A percentile compares a stretch with the other conserved stretches of the same genome.
These are phyloP conservation scores for Darevskia nairensis DNA, from an alignment of 2,797 vertebrate genomes.

Conservation along the genomic window DNA sequence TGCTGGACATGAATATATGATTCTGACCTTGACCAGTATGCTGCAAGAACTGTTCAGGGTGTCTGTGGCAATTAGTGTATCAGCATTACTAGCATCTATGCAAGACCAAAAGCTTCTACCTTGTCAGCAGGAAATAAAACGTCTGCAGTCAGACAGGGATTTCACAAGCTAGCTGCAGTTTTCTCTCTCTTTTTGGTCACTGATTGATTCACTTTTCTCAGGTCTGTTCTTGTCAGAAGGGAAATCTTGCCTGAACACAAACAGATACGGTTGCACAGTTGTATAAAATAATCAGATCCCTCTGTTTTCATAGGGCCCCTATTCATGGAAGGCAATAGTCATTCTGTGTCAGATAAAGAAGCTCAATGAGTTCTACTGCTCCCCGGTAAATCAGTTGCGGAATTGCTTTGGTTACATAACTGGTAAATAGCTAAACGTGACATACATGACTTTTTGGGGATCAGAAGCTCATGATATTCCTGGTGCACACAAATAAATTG, in stretches of 20 bases:
- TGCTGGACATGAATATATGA: neutral
- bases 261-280: neutral
- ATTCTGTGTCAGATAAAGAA: neutral
- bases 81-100: neutral
- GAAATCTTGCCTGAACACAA: slow-evolving; percentile 24
- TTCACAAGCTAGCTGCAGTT: neutral
- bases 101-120: neutral
- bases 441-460: neutral
- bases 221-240: slow-evolving; percentile 15
- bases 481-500: neutral
- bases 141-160: neutral
- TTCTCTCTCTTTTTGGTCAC: neutral
- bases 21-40: neutral
- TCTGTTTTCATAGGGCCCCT: neutral
- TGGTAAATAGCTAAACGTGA: neutral
- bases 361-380: neutral
- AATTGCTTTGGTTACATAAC: neutral
- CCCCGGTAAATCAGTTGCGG: neutral
- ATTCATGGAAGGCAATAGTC: neutral
- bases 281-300: slow-evolving; percentile 5
- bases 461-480: neutral
- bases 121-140: neutral
- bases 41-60: neutral
- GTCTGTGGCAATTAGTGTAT: neutral
- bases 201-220: slow-evolving; percentile 1